Percentiles rank a stretch among this genome's conserved stretches.
These are phyloP conservation scores for Conops quadrifasciatus DNA, from an alignment of 2,888 invertebrate genomes.

Conservation along the genomic window DNA sequence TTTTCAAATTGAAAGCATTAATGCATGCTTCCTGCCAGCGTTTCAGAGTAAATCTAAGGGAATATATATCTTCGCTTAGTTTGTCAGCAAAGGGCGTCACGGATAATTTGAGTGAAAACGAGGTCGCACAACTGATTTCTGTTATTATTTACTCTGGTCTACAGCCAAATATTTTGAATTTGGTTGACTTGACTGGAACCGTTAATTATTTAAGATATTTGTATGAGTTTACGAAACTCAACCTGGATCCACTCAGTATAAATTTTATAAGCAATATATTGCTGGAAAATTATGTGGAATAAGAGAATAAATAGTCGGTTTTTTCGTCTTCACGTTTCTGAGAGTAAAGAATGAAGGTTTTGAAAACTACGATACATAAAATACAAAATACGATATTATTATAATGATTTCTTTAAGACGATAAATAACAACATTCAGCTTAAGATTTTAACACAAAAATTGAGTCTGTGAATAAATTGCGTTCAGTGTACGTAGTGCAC, in stretches of 20 bases:
- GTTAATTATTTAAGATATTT: constrained; percentile 58
- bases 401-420: too few relatives aligned
- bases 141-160: constrained; percentile 59
- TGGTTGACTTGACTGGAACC: constrained; percentile 53
- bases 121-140: constrained; percentile 55
- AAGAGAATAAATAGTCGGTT: constrained; percentile 10
- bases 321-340: neutral
- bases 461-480: too few relatives aligned
- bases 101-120: constrained; percentile 48
- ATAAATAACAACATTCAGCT: too few relatives aligned
- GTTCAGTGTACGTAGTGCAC: too few relatives aligned
- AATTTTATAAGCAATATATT: constrained; percentile 57
- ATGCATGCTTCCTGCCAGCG: constrained; percentile 52
- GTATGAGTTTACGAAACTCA: constrained; percentile 57
- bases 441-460: too few relatives aligned
- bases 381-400: too few relatives aligned
- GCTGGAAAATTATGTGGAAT: constrained; percentile 46
- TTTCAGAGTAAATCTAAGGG: constrained; percentile 52
- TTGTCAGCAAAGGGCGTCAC: constrained; percentile 50
- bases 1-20: constrained; percentile 54
- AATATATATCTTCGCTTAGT: constrained; percentile 53
- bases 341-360: neutral
- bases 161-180: constrained; percentile 58
- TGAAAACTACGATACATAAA: neutral
- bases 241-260: constrained; percentile 56